Evolutionary conservation across 2,888 invertebrate species (phyloP).

Genomic region (Orthosia gracilis): DNA sequence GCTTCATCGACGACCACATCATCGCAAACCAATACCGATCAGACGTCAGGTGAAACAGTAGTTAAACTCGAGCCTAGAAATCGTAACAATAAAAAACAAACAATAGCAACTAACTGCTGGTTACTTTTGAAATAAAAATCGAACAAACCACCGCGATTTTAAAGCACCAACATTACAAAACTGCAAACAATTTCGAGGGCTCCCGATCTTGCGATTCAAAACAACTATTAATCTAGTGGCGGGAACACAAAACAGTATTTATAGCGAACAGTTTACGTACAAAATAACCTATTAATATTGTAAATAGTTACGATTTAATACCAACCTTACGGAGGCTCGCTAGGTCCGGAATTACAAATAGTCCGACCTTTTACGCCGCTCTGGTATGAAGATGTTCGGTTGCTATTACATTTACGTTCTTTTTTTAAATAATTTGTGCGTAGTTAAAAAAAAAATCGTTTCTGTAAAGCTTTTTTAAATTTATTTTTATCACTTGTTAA

Average conservation of each 20-base stretch:
- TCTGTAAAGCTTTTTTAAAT: background rate
- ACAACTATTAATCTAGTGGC: slow-evolving; percentile 71
- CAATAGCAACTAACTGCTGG: no score
- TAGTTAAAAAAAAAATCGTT: background rate
- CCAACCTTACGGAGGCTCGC: slow-evolving; percentile 49
- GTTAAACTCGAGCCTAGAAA: no score
- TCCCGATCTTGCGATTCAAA: slow-evolving; percentile 69
- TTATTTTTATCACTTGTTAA: background rate
- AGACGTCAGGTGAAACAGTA: no score
- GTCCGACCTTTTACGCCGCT: slow-evolving; percentile 43
- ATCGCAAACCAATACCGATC: no score
- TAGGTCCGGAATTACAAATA: slow-evolving; percentile 53
- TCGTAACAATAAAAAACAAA: no score
- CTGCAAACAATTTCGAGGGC: slow-evolving; percentile 58
- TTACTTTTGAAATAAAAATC: no score
- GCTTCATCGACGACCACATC: no score
- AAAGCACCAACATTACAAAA: slow-evolving; percentile 41
- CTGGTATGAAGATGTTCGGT: slow-evolving; percentile 48
- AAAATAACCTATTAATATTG: slow-evolving; percentile 87
- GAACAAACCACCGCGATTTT: background rate
- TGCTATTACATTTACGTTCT: background rate
- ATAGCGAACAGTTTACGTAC: slow-evolving; percentile 79
- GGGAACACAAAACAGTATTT: slow-evolving; percentile 77
- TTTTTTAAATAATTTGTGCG: slow-evolving; percentile 30
- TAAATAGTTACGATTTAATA: slow-evolving; percentile 86